Evolutionary conservation across 2,888 invertebrate genomes (phyloP), one percentile per base, ranked within the genome.

Genomic region (Silvanus unidentatus): DNA sequence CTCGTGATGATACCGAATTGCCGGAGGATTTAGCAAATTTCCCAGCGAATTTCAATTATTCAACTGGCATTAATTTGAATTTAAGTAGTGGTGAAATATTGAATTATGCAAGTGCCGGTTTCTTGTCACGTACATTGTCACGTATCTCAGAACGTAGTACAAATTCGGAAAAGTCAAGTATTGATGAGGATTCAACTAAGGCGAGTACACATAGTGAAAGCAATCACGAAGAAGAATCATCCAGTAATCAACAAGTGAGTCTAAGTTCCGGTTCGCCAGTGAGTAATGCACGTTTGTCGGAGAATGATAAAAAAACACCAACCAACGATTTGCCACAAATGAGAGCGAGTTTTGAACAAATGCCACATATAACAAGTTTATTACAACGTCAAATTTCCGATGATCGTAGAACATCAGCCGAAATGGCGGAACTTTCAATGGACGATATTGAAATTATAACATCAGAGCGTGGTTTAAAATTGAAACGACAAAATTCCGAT

Each of bases 61-160:
- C 80, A 44, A 74, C 77, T 3, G 69, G 70, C 6, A 60, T 75
- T 16, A 78, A 79, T 13, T 76, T 80, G 14, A 75, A 77, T 1
- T 68, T 74, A 2, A 77, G 80, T 56, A 74, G 78, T 1, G 75
- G 82, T 1, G 87, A 86, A 63, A 81, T 86, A 37, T 76, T 86
- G 39, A 49, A 45, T n/a, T 64, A 61, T 40, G 47, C 59, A 2
- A 60, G 59, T 4, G 84, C 46, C 15, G 84, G 84, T 36, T 89
- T 87, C 70, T 64, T 85, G 14, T 82, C 83, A 0, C 77, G 91
- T 35, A 91, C 91, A 0, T 74, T 91, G 16, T 90, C 90, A 1
- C 76, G 91, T 50, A 92, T 92, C 63, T 91, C 90, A 0, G 92
- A 92, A 71, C 77, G 90, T 35, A 91, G 90, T 54, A 91, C 91